Evolutionary conservation across 92 coral and sea anemone genomes (phyloP), one percentile per base, ranked within the genome.

Genomic region (Bergia sp.): DNA sequence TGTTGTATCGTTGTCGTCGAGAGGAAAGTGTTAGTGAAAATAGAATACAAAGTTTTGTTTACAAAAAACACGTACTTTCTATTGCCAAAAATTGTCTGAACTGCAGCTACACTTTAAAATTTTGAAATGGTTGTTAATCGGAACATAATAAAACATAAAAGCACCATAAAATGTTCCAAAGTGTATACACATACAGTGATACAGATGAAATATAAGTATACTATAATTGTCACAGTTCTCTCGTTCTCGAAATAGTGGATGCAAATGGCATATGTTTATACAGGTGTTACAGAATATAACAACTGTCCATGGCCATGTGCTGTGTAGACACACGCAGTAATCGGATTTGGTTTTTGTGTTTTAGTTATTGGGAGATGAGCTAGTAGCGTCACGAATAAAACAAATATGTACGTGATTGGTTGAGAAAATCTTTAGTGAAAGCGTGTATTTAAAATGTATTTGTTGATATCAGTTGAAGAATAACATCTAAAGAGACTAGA

Each of bases 381-480:
- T 20, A 66, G 76, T 4, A 16, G 76, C 7, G 40, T 72, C 11
- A 29, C 12, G 11, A 11, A 72, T 72, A 36, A 23, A 29, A 72
- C 13, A 23, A 6, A 36, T 0, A 72, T 13, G 4, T 69, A 72
- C 11, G 12, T 72, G 76, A 72, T 72, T 72, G 76, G 76, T 36
- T 72, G 41, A 72, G 76, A 72, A 16, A 72, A 72, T 72, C 76
- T 29, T 72, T 6, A 72, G 0, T 72, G 76, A 72, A 72, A 72
- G 7, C 2, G n/a, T 72, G 40, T 72, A 29, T 72, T 72, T 23
- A 72, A 72, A 72, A 72, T 6, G 76, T 16, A 29, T 29, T 72
- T 36, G 76, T 72, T 72, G 41, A 72, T 72, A 72, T 72, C 76
- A 72, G n/a, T 72, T 72, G 2, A 72, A 72, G 76, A 72, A 72